Evolutionary conservation across 1,140 invertebrate genomes (phyloP), one percentile per base, ranked within the genome.

Genomic region (Diorhabda elongata): DNA sequence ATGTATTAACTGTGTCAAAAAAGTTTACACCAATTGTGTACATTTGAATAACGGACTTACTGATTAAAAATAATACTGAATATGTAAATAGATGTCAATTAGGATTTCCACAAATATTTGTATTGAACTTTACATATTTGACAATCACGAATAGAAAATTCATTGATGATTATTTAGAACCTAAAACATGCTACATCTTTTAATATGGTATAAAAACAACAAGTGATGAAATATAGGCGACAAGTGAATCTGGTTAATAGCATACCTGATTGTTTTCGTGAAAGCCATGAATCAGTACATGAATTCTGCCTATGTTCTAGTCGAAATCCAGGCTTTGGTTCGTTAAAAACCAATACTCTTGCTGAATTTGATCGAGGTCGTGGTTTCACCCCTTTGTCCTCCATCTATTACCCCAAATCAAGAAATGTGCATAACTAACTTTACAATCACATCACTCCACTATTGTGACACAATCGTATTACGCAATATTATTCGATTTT

Each of bases 301-400:
- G 74, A 72, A 26, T 68, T 71, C 64, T 71, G 74, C 42, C 70
- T 75, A 62, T 71, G 70, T 66, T 75, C 74, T 44, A 71, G 60
- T 26, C 57, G 41, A 61, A 44, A 44, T 61, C 66, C 66, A 41
- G 69, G 67, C 59, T 72, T 67, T 57, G 71, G 71, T 68, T 80
- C 80, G 69, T 85, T 84, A 69, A 86, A 86, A 26, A 85, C 82
- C 64, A 86, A 79, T 56, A 85, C 82, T 69, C 85, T 80, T 26
- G 85, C 84, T 26, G 85, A 85, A 76, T 86, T 85, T 56, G 83
- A 84, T 75, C 85, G 82, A 3, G 80, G 79, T 66, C 85, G 81
- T 68, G 75, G 71, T 76, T 80, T 79, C 67, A 71, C 72, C 68
- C 75, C 77, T 69, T 75, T 79, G 70, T 72, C 76, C 78, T 81